Percentiles rank a stretch among this genome's conserved stretches.
Conservation (phyloP, 2,113 vertebrate species). For the Corydoras sp. region DNA sequence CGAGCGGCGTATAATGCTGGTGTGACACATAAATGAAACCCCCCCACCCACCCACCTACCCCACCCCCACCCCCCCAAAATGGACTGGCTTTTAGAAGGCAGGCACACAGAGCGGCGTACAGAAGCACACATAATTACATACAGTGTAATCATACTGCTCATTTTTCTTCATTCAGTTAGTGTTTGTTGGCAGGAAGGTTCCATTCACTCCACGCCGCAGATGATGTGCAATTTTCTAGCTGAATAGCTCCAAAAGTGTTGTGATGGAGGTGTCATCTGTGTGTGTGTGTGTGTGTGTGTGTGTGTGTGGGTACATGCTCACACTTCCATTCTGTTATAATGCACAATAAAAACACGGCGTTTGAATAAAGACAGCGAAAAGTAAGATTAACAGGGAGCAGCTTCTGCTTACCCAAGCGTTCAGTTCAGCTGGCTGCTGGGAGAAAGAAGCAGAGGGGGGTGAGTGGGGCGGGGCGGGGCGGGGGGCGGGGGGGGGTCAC, state of each 20-base stretch:
- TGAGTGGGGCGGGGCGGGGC: conserved; percentile 32
- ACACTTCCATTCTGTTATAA: conserved; percentile 63
- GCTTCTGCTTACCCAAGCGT: conserved; percentile 73
- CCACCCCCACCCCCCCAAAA: background rate
- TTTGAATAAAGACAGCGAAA: conserved; percentile 69
- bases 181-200: conserved; percentile 51
- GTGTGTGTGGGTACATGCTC: conserved; percentile 39
- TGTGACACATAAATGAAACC: conserved; percentile 17
- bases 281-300: conserved; percentile 19
- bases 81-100: conserved; percentile 10
- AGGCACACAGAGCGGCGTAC: conserved; percentile 19
- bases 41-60: background rate
- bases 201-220: conserved; percentile 67
- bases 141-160: conserved; percentile 40
- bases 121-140: conserved; percentile 38
- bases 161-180: conserved; percentile 40
- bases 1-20: background rate
- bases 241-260: conserved; percentile 86
- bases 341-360: conserved; percentile 77
- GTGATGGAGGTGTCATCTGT: conserved; percentile 60
- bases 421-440: conserved; percentile 74
- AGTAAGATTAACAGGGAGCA: conserved; percentile 55
- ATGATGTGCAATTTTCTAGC: conserved; percentile 91
- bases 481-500: background rate
- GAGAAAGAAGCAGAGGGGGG: conserved; percentile 38